Evolutionary conservation across 2,797 vertebrate genomes (phyloP).

Genomic region (Jordanella pulchra): DNA sequence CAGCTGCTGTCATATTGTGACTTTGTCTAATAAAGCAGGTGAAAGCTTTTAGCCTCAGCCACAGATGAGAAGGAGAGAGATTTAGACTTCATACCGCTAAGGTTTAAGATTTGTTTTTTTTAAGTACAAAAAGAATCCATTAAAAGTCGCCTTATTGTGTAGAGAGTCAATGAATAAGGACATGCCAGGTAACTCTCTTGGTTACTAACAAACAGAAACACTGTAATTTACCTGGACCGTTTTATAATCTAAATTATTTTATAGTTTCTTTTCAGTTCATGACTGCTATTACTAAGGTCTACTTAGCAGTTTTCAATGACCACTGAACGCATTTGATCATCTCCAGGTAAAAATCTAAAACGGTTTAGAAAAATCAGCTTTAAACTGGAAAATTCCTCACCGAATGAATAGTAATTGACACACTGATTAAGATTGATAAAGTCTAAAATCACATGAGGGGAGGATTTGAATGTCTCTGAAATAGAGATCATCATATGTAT

Average conservation of each 20-base stretch:
- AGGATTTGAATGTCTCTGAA: no score
- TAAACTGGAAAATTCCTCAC: neutral
- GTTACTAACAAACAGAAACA: neutral
- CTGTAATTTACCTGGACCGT: neutral
- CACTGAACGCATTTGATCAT: neutral
- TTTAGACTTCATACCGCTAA: neutral
- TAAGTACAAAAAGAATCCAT: neutral
- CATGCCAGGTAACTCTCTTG: neutral
- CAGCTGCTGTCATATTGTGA: neutral
- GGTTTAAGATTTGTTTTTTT: neutral
- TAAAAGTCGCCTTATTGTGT: neutral
- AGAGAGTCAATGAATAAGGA: neutral
- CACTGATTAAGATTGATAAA: no score
- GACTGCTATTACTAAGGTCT: neutral
- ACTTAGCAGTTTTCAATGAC: neutral
- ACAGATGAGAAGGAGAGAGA: neutral
- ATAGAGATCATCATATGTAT: no score
- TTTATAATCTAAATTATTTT: neutral
- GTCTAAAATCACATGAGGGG: no score
- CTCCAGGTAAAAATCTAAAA: neutral
- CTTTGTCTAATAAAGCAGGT: neutral
- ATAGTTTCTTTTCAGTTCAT: neutral
- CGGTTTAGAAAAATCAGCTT: neutral
- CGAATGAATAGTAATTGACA: no score
- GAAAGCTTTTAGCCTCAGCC: neutral